phyloP scores from a whole-genome alignment of 2,888 invertebrate species.

The Plebejus melissa region DNA sequence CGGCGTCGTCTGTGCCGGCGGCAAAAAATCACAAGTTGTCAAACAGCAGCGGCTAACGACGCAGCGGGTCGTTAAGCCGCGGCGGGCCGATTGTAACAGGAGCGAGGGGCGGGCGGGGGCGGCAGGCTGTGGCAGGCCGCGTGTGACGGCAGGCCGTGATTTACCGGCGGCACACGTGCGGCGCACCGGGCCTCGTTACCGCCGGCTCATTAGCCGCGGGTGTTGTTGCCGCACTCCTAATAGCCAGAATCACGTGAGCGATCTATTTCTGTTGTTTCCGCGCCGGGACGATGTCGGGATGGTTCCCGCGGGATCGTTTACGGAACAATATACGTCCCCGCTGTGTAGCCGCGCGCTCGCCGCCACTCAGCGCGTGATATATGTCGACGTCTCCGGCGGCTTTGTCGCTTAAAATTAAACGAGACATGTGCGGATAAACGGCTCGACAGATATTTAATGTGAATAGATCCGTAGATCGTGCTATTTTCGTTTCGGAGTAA shows the following conservation, averaged over 20 bases:
- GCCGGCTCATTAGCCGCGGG: slow-evolving; percentile 36
- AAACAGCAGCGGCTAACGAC: slow-evolving; percentile 27
- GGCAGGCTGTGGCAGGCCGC: slow-evolving; percentile 29
- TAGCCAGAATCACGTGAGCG: slow-evolving; percentile 5
- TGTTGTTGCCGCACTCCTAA: slow-evolving; percentile 38
- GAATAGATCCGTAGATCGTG: neutral
- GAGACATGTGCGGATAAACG: slow-evolving; percentile 6
- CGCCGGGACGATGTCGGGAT: slow-evolving; percentile 29
- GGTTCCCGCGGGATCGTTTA: slow-evolving; percentile 19
- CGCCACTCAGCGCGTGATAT: slow-evolving; percentile 13
- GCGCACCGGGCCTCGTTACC: slow-evolving; percentile 33
- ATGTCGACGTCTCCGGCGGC: neutral
- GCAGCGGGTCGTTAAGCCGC: slow-evolving; percentile 28
- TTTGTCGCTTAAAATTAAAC: slow-evolving; percentile 1
- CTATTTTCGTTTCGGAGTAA: neutral
- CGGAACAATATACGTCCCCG: slow-evolving; percentile 18
- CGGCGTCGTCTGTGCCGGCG: slow-evolving; percentile 1
- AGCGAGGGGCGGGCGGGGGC: slow-evolving; percentile 24
- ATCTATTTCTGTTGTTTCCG: slow-evolving; percentile 23
- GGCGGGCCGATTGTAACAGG: slow-evolving; percentile 32
- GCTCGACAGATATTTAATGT: neutral
- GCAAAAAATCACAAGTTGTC: slow-evolving; percentile 29
- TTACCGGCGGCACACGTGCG: slow-evolving; percentile 35
- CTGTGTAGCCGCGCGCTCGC: neutral
- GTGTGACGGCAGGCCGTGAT: slow-evolving; percentile 30